Evolutionary conservation across 2,888 invertebrate genomes (phyloP).

Genomic region (Adelognathus sp.): DNA sequence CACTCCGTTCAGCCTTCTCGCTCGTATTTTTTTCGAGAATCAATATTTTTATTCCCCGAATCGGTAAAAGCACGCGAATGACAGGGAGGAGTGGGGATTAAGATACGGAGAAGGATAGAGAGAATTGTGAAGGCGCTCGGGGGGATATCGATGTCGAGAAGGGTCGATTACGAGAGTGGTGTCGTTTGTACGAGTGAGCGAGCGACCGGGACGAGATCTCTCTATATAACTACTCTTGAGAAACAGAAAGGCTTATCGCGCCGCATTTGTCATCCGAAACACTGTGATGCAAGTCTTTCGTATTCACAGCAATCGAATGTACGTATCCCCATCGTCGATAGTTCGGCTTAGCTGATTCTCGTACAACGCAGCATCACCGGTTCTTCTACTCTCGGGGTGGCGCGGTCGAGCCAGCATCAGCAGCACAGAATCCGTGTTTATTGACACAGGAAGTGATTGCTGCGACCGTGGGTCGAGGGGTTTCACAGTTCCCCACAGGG

Average conservation of each 20-base stretch:
- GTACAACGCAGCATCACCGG: slow-evolving; percentile 46
- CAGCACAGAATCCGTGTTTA: slow-evolving; percentile 74
- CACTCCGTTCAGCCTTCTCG: slow-evolving; percentile 9
- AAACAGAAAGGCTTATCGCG: too few relatives aligned
- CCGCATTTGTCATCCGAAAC: too few relatives aligned
- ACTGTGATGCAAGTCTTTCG: too few relatives aligned
- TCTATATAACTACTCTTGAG: slow-evolving; percentile 37
- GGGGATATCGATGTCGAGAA: slow-evolving; percentile 63
- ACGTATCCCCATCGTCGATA: slow-evolving; percentile 46
- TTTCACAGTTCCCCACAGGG: slow-evolving; percentile 59
- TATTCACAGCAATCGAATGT: too few relatives aligned
- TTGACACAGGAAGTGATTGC: slow-evolving; percentile 80
- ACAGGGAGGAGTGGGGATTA: slow-evolving; percentile 10
- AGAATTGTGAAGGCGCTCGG: slow-evolving; percentile 23
- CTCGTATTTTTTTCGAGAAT: slow-evolving; percentile 59
- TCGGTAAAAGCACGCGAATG: slow-evolving; percentile 38
- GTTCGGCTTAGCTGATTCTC: slow-evolving; percentile 53
- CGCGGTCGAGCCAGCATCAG: slow-evolving; percentile 24
- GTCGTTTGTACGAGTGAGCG: slow-evolving; percentile 62
- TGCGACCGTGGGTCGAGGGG: slow-evolving; percentile 66
- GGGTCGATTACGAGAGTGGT: slow-evolving; percentile 62
- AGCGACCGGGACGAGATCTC: slow-evolving; percentile 55
- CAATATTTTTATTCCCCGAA: slow-evolving; percentile 63
- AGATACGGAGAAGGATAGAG: slow-evolving; percentile 28
- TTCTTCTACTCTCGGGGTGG: slow-evolving; percentile 45